Evolutionary conservation across 1,140 invertebrate genomes (phyloP).

Genomic region (Drosophila virilis): DNA sequence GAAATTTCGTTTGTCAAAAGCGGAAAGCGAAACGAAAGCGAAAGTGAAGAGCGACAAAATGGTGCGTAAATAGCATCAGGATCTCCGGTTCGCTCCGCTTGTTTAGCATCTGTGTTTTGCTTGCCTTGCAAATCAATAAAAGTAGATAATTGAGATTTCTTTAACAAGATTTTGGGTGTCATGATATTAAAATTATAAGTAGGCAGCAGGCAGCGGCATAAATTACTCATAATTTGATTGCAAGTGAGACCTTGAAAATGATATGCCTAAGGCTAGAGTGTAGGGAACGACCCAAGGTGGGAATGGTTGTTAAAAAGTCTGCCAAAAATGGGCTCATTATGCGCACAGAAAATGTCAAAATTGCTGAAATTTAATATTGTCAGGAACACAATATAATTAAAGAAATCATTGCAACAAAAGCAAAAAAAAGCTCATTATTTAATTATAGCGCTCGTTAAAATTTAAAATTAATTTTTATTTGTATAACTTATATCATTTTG

Average conservation of each 20-base stretch:
- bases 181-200: conserved; percentile 74
- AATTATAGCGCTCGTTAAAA: conserved; percentile 60
- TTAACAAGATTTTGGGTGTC: conserved; percentile 79
- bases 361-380: conserved; percentile 26
- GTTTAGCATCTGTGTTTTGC: conserved; percentile 66
- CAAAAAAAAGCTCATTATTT: conserved; percentile 23
- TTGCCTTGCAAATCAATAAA: conserved; percentile 77
- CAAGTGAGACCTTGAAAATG: conserved; percentile 62
- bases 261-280: conserved; percentile 30
- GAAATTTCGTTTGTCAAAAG: conserved; percentile 37
- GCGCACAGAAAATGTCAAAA: conserved; percentile 32
- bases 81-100: conserved; percentile 44
- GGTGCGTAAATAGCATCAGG: conserved; percentile 74
- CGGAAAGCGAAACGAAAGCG: conserved; percentile 27
- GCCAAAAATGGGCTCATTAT: conserved; percentile 37
- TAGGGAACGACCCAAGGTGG: neutral
- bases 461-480: conserved; percentile 8
- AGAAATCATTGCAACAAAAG: conserved; percentile 25
- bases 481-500: conserved; percentile 28
- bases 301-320: conserved; percentile 8
- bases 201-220: conserved; percentile 56
- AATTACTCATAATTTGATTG: conserved; percentile 79
- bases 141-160: conserved; percentile 82
- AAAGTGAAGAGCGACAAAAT: conserved; percentile 71
- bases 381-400: conserved; percentile 27